Conservation (phyloP, 2,797 vertebrate species). For the Pseudochaenichthys georgianus region DNA sequence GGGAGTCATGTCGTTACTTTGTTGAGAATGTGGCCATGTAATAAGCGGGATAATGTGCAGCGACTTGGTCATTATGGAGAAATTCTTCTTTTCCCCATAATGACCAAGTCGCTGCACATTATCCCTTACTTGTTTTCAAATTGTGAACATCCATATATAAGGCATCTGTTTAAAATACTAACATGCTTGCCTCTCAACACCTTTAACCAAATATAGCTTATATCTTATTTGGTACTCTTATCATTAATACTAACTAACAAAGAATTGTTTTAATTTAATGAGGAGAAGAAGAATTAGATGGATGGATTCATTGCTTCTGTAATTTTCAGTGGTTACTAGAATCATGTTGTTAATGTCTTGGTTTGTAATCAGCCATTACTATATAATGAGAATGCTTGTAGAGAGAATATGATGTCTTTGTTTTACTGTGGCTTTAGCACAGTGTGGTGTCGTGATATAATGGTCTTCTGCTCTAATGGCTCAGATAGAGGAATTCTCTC, state of each 20-base stretch:
- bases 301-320: not conserved
- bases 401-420: conserved; percentile 2
- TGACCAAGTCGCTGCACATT: no score
- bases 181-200: not conserved
- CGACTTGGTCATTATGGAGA: no score
- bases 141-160: not conserved
- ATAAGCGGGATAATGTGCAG: no score
- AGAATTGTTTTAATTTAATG: not conserved
- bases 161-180: not conserved
- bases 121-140: not conserved
- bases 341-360: not conserved
- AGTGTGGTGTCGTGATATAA: conserved; percentile 15
- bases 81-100: no score
- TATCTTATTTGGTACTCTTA: no score
- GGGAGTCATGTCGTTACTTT: no score
- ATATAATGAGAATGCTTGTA: conserved; percentile 18
- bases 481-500: conserved; percentile 5
- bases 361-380: not conserved
- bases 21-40: no score
- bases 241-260: not conserved
- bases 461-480: not conserved
- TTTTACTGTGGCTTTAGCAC: conserved; percentile 2
- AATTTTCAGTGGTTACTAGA: conserved; percentile 8
- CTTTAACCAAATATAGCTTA: no score
- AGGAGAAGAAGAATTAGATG: not conserved